A percentile compares a stretch with the other conserved stretches of the same genome.
phyloP scores from a whole-genome alignment of 1,140 invertebrate species.

The Ladona fulva region DNA sequence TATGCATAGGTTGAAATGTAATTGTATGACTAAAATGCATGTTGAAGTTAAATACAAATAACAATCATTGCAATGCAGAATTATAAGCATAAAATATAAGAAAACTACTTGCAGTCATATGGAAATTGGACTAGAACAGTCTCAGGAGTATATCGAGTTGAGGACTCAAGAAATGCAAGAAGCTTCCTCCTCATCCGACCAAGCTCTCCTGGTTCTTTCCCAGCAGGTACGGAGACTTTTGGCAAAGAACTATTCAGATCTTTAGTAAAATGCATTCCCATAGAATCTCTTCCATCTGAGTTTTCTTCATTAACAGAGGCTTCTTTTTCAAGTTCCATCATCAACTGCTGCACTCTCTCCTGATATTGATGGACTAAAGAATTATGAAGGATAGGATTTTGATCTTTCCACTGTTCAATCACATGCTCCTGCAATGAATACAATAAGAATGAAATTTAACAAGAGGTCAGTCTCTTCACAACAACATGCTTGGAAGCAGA shows the following conservation, averaged over 20 bases:
- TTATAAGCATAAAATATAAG: no score
- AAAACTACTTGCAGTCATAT: slow-evolving; percentile 48
- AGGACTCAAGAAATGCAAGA: slow-evolving; percentile 74
- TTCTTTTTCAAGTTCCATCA: slow-evolving; percentile 27
- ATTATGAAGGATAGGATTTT: slow-evolving; percentile 80
- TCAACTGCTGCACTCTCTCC: slow-evolving; percentile 50
- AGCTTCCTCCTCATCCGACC: slow-evolving; percentile 66
- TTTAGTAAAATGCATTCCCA: slow-evolving; percentile 30
- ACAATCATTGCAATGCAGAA: no score
- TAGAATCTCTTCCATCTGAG: not conserved
- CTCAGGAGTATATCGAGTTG: slow-evolving; percentile 75
- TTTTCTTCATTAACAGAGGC: not conserved
- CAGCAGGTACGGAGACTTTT: slow-evolving; percentile 39
- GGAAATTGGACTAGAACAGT: slow-evolving; percentile 83
- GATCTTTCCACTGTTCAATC: slow-evolving; percentile 81
- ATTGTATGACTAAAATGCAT: no score
- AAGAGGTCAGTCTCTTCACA: no score
- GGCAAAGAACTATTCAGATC: slow-evolving; percentile 22
- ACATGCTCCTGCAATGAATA: slow-evolving; percentile 64
- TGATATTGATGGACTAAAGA: slow-evolving; percentile 77
- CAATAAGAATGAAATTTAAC: slow-evolving; percentile 13
- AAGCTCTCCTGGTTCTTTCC: slow-evolving; percentile 45
- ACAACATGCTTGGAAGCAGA: no score
- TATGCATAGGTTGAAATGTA: no score
- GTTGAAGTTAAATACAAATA: no score